Percentiles rank a stretch among this genome's conserved stretches.
These are phyloP conservation scores for Sinocyclocheilus maitianheensis DNA, from an alignment of 2,113 vertebrate species.

Conservation along the genomic window DNA sequence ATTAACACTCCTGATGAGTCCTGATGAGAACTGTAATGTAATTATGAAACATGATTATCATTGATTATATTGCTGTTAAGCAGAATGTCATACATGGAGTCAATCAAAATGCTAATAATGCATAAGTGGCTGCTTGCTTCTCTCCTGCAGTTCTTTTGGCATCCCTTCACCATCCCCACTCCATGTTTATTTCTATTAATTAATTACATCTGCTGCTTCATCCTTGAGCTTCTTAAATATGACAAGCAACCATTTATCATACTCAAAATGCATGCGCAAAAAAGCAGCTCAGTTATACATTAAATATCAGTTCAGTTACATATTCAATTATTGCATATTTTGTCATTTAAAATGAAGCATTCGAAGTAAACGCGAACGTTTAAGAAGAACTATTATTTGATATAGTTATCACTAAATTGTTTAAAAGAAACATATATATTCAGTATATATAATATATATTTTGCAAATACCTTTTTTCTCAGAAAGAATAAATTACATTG, in stretches of 20 bases:
- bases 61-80: conserved; percentile 19
- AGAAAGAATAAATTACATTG: neutral
- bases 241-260: conserved; percentile 10
- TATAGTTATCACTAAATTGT: neutral
- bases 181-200: neutral
- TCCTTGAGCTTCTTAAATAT: neutral
- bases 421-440: neutral
- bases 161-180: neutral
- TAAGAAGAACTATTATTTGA: neutral
- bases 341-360: neutral
- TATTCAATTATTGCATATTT: too few relatives aligned
- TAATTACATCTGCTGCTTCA: neutral
- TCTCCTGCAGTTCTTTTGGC: neutral
- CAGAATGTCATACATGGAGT: conserved; percentile 6
- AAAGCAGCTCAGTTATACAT: too few relatives aligned
- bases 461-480: too few relatives aligned
- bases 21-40: conserved; percentile 20
- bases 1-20: conserved; percentile 29
- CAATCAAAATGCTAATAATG: conserved; percentile 31
- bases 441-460: too few relatives aligned
- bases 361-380: too few relatives aligned
- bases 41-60: conserved; percentile 26
- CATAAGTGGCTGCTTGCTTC: neutral
- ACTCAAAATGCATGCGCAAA: neutral
- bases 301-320: too few relatives aligned